A percentile compares a stretch with the other conserved stretches of the same genome.
These are phyloP conservation scores for Mohoua ochrocephala DNA, from an alignment of 2,113 vertebrate species.

Conservation along the genomic window DNA sequence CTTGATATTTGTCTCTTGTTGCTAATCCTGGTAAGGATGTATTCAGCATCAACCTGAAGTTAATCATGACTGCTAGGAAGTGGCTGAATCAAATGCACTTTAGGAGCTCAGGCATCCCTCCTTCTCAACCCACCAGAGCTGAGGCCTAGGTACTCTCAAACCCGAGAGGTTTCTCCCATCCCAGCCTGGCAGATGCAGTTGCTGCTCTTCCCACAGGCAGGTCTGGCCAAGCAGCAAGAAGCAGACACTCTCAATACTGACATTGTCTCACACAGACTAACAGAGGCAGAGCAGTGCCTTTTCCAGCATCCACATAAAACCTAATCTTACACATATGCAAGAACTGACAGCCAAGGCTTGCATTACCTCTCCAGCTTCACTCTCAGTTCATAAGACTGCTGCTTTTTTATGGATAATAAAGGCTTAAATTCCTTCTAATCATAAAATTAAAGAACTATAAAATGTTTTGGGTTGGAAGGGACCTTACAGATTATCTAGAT, in stretches of 20 bases:
- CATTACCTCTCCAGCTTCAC: neutral
- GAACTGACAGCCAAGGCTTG: neutral
- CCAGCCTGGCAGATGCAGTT: neutral
- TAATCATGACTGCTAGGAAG: neutral
- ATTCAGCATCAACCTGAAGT: neutral
- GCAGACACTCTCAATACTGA: fast-evolving
- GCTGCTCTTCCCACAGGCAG: neutral
- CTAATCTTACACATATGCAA: neutral
- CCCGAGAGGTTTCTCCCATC: neutral
- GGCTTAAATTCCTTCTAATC: neutral
- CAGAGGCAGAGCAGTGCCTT: neutral
- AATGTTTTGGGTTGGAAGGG: neutral
- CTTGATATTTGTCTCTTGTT: neutral
- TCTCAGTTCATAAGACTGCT: neutral
- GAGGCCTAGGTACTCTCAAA: neutral
- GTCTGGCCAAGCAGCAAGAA: neutral
- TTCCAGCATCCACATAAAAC: neutral
- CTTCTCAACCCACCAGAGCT: neutral
- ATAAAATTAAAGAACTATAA: neutral
- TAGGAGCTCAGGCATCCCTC: neutral
- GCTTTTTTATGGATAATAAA: neutral
- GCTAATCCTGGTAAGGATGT: neutral
- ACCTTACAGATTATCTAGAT: neutral
- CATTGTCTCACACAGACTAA: neutral
- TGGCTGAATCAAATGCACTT: neutral